A percentile compares a stretch with the other conserved stretches of the same genome.
Evolutionary conservation across 2,797 vertebrate species (phyloP).

Genomic region (Champsocephalus esox): DNA sequence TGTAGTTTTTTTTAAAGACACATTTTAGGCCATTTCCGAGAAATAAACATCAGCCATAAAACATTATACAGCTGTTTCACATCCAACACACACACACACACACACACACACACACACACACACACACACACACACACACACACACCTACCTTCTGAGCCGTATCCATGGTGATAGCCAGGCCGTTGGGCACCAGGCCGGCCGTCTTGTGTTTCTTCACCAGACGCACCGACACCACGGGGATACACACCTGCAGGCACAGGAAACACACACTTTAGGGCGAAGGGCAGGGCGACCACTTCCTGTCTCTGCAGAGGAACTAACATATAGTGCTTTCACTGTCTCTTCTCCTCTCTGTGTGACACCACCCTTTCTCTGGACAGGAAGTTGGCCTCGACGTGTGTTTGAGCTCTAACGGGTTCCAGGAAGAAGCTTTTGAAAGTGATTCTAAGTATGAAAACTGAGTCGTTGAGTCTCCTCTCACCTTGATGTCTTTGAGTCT

Average conservation of each 20-base stretch:
- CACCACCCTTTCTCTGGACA: no score
- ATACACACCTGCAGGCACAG: constrained; percentile 86
- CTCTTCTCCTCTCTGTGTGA: no score
- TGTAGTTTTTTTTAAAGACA: no score
- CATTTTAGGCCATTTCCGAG: no score
- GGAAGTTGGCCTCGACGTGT: no score
- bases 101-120: not conserved
- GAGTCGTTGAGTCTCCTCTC: no score
- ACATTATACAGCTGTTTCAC: not conserved
- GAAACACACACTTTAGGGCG: not conserved
- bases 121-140: not conserved
- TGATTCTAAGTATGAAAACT: no score
- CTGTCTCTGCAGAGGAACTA: not conserved
- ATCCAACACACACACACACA: not conserved
- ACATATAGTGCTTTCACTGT: no score
- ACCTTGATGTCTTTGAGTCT: no score
- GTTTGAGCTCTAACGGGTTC: no score
- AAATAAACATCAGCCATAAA: no score
- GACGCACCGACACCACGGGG: constrained; percentile 89
- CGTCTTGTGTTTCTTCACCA: constrained; percentile 94
- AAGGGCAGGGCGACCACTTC: constrained; percentile 2
- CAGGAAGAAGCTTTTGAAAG: no score
- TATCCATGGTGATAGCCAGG: constrained; percentile 91
- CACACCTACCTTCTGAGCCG: constrained; percentile 86
- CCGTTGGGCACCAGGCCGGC: constrained; percentile 93